These are phyloP conservation scores for Drosophila oshimai DNA, from an alignment of 1,140 invertebrate genomes.

Conservation along the genomic window DNA sequence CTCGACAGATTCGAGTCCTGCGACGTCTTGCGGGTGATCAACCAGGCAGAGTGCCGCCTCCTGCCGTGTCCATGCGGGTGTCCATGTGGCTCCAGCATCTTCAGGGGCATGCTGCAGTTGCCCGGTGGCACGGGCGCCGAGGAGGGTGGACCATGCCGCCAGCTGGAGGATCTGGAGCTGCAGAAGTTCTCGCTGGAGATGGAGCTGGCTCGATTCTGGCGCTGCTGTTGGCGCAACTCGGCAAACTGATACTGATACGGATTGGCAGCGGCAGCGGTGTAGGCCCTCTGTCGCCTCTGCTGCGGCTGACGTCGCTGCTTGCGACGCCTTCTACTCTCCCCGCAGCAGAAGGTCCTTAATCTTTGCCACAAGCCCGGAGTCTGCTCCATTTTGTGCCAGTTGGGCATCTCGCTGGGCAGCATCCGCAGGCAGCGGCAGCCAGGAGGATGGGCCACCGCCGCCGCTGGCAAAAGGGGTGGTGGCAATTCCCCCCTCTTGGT, in stretches of 20 bases:
- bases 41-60: conserved; percentile 91
- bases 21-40: conserved; percentile 93
- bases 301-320: conserved; percentile 63
- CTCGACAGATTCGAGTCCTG: conserved; percentile 94
- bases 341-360: conserved; percentile 59
- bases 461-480: conserved; percentile 84
- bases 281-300: conserved; percentile 63
- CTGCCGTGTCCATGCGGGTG: conserved; percentile 83
- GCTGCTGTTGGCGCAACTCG: conserved; percentile 87
- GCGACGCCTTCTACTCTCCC: conserved; percentile 65
- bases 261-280: conserved; percentile 84
- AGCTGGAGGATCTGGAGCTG: conserved; percentile 91
- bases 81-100: conserved; percentile 86
- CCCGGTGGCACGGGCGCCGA: conserved; percentile 63
- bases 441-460: conserved; percentile 83
- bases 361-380: conserved; percentile 60
- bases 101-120: conserved; percentile 89
- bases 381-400: conserved; percentile 82
- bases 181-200: conserved; percentile 95
- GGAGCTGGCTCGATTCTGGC: conserved; percentile 89
- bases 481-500: conserved; percentile 60
- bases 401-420: conserved; percentile 85
- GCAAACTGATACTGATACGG: conserved; percentile 92
- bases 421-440: conserved; percentile 86
- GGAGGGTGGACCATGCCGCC: conserved; percentile 88